Evolutionary conservation across 2,113 vertebrate species (phyloP).

Genomic region (Hypomesus transpacificus): DNA sequence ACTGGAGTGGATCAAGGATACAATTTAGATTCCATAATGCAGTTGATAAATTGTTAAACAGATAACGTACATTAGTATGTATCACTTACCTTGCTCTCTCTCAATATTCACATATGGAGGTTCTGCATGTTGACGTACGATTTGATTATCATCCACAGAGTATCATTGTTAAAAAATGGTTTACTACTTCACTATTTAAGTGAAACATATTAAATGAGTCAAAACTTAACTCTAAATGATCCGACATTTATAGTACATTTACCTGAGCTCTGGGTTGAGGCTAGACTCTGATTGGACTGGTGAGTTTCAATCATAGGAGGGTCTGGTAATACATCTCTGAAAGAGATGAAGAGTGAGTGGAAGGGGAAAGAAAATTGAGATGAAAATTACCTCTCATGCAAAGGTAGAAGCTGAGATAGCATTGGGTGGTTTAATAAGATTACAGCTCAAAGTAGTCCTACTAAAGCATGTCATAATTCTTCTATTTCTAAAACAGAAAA

Average conservation of each 20-base stretch:
- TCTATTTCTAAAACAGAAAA: too few species aligned
- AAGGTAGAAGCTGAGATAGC: too few species aligned
- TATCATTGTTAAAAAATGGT: too few species aligned
- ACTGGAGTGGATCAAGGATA: too few species aligned
- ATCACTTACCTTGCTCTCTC: neutral
- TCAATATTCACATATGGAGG: slow-evolving; percentile 3
- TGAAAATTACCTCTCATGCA: too few species aligned
- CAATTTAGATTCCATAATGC: too few species aligned
- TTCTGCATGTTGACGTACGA: neutral
- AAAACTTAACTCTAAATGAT: neutral
- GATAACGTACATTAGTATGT: neutral
- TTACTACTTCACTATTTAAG: neutral
- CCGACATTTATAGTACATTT: neutral
- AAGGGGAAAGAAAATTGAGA: too few species aligned
- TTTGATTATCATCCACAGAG: neutral
- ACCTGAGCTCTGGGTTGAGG: slow-evolving; percentile 66
- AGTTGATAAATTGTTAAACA: neutral
- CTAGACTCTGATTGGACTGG: slow-evolving; percentile 30
- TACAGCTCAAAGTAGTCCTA: too few species aligned
- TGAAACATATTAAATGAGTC: neutral
- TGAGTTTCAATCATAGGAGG: slow-evolving; percentile 8
- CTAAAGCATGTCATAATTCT: too few species aligned
- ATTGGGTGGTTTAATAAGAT: too few species aligned
- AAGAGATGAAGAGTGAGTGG: slow-evolving; percentile 1
- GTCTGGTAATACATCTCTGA: slow-evolving; percentile 60